Evolutionary conservation across 1,140 invertebrate genomes (phyloP).

Genomic region (Centruroides sculpturatus): DNA sequence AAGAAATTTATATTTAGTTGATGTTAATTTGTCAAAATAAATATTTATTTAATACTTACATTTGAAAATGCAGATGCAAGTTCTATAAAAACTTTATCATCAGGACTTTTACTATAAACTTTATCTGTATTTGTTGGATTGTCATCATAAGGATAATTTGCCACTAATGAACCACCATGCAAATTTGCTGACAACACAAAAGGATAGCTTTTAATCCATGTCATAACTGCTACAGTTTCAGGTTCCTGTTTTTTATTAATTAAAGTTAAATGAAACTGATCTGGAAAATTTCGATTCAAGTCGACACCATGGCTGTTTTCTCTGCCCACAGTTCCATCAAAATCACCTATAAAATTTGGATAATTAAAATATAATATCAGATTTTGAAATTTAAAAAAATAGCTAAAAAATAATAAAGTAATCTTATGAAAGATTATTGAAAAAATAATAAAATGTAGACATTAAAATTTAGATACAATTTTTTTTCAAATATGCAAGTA

Average conservation of each 20-base stretch:
- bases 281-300: slow-evolving; percentile 35
- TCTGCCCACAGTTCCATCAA: slow-evolving; percentile 43
- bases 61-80: slow-evolving; percentile 68
- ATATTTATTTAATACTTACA: slow-evolving; percentile 28
- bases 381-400: no score
- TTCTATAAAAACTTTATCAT: slow-evolving; percentile 68
- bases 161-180: slow-evolving; percentile 41
- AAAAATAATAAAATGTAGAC: no score
- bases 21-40: not conserved
- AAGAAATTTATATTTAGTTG: not conserved
- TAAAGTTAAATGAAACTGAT: slow-evolving; percentile 32
- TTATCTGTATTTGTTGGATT: slow-evolving; percentile 16
- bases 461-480: no score
- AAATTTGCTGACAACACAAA: slow-evolving; percentile 40
- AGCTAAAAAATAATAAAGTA: no score
- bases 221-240: slow-evolving; percentile 32
- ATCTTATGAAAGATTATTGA: no score
- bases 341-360: slow-evolving; percentile 41
- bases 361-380: not conserved
- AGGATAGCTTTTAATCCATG: slow-evolving; percentile 30
- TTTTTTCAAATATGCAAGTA: no score
- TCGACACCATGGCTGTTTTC: slow-evolving; percentile 27
- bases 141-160: slow-evolving; percentile 38
- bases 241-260: slow-evolving; percentile 20
- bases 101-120: slow-evolving; percentile 45